phyloP scores from a whole-genome alignment of 2,113 vertebrate genomes.

The Rhea pennata region DNA sequence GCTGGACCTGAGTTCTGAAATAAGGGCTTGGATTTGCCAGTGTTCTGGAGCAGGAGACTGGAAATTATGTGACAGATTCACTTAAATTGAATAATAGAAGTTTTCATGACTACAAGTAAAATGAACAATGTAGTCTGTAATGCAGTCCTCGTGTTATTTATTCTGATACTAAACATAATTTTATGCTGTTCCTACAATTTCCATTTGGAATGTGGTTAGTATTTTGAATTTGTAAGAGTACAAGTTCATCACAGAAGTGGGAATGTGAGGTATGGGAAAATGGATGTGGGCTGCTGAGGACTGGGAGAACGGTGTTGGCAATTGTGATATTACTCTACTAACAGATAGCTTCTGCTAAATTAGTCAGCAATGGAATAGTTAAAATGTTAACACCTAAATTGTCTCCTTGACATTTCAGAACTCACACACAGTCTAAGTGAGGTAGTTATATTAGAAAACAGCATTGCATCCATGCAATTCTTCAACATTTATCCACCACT shows the following conservation, averaged over 20 bases:
- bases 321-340: neutral
- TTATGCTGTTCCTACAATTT: conserved; percentile 50
- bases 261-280: conserved; percentile 1
- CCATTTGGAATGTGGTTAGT: conserved; percentile 48
- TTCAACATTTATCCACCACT: neutral
- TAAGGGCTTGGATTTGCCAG: conserved; percentile 4
- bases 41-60: conserved; percentile 27
- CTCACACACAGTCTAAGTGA: neutral
- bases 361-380: neutral
- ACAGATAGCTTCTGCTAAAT: neutral
- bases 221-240: conserved; percentile 44
- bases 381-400: neutral
- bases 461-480: neutral
- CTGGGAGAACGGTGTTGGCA: neutral
- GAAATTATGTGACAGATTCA: conserved; percentile 60
- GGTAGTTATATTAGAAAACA: neutral
- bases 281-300: neutral
- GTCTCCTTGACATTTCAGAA: neutral
- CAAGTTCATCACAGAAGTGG: conserved; percentile 30
- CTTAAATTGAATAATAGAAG: conserved; percentile 55
- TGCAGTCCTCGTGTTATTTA: conserved; percentile 52
- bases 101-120: conserved; percentile 57
- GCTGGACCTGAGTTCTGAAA: conserved; percentile 33
- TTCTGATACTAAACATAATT: conserved; percentile 59
- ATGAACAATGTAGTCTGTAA: conserved; percentile 27